Base-by-base conservation (phyloP, 2,113 vertebrate species). In the Rhinichthys klamathensis region DNA sequence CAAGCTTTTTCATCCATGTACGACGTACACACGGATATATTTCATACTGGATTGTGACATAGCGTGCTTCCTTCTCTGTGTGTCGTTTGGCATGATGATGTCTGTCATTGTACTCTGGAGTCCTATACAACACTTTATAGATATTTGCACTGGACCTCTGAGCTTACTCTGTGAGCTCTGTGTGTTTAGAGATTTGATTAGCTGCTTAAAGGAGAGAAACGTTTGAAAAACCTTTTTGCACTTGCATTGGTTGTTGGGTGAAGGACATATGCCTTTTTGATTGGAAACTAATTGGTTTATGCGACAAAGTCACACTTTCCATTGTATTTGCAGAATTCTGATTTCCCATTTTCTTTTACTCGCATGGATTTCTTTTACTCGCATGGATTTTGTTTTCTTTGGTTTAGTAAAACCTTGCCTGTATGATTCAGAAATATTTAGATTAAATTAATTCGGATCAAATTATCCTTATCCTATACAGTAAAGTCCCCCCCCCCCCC, bases 101-200 rank as follows among this genome's bases (percentile, higher is more conserved):
- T 92, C 87, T 90, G 90, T 91, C 92, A 91, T 88, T 93, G 91
- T 90, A 90, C 90, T 92, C 92, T 91, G 89, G 91, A 87, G 92
- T 92, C 89, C 92, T 92, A 93, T 91, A 93, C 90, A 90, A 90
- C 90, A 91, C 92, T 91, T 93, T 93, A 93, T 90, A 92, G 92
- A 92, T 91, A 76, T 93, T 93, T 94, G 93, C 95, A 95, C 94
- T 94, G 93, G 94, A 93, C 91, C 88, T 86, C 82, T 89, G 87
- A 86, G 89, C 88, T 63, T 80, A 80, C 27, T 16, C 49, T 44
- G 54, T 41, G 75, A 87, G 30, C 54, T 80, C 56, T 46, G 56
- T 44, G 54, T 38, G 38, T 80, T 61, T 30, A 35, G 73, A 2
- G 41, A 25, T 75, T 75, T 46, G 61, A 67, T 46, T 13, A 30